Evolutionary conservation across 2,888 invertebrate genomes (phyloP).

Genomic region (Eretmocerus hayati): DNA sequence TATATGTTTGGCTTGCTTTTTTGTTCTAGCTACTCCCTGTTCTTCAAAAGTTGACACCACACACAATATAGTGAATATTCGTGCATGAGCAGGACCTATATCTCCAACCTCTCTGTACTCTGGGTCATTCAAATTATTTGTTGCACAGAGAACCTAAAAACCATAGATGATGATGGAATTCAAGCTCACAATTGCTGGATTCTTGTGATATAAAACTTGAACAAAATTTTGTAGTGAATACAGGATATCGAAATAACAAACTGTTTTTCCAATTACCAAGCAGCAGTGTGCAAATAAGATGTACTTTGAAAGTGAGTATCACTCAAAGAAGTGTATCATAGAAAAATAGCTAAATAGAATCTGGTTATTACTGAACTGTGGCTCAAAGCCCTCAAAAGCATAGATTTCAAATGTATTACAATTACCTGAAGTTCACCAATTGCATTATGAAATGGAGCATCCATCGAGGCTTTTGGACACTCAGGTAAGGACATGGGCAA

Average conservation of each 20-base stretch:
- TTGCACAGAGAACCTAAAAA: constrained; percentile 38
- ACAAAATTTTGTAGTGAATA: too few species aligned
- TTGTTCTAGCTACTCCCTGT: constrained; percentile 54
- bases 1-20: constrained; percentile 60
- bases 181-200: too few species aligned
- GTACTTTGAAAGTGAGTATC: too few species aligned
- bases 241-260: too few species aligned
- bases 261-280: too few species aligned
- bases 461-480: constrained; percentile 24
- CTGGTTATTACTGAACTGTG: too few species aligned
- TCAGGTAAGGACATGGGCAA: constrained; percentile 24
- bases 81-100: constrained; percentile 61
- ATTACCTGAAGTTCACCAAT: constrained; percentile 39
- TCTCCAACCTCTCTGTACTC: constrained; percentile 54
- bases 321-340: too few species aligned
- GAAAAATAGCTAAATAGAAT: too few species aligned
- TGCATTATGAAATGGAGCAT: constrained; percentile 37
- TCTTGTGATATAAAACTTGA: too few species aligned
- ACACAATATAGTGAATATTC: constrained; percentile 57
- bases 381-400: too few species aligned
- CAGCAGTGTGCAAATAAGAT: too few species aligned
- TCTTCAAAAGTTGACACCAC: constrained; percentile 52
- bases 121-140: constrained; percentile 50
- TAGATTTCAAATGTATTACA: too few species aligned
- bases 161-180: neutral